phyloP scores from a whole-genome alignment of 2,797 vertebrate genomes.

The Paramormyrops hopkinsi region DNA sequence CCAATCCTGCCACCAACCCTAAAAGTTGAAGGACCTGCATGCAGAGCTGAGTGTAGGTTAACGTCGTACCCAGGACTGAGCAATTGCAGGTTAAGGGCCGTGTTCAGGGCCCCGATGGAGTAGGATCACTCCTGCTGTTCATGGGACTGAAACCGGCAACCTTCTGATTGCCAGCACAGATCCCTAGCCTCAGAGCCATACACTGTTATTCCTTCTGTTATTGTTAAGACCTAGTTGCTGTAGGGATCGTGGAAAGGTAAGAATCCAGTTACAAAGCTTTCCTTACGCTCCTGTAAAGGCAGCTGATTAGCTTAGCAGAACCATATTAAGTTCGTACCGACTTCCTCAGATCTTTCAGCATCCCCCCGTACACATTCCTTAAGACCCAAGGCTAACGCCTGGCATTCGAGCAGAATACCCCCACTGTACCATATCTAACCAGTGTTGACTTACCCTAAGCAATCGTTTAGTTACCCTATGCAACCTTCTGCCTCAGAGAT shows the following conservation, averaged over 20 bases:
- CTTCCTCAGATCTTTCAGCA: background rate
- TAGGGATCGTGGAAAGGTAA: background rate
- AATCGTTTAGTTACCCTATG: background rate
- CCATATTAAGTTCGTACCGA: background rate
- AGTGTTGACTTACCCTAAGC: background rate
- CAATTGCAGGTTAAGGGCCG: background rate
- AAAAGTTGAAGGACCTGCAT: background rate
- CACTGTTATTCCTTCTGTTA: background rate
- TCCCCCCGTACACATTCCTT: background rate
- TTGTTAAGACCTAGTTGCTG: background rate
- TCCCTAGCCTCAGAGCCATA: background rate
- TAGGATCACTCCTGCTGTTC: background rate
- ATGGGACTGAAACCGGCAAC: background rate
- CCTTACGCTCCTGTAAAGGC: background rate
- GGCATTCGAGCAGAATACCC: background rate
- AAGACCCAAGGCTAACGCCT: background rate
- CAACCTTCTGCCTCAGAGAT: background rate
- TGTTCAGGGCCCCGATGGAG: background rate
- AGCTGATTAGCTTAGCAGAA: background rate
- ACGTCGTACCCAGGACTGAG: background rate
- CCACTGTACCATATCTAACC: background rate
- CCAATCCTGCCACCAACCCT: background rate
- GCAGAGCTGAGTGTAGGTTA: background rate
- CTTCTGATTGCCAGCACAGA: background rate
- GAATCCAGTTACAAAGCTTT: background rate